Evolutionary conservation across 1,140 invertebrate species (phyloP).

Genomic region (Pachypsylla venusta): DNA sequence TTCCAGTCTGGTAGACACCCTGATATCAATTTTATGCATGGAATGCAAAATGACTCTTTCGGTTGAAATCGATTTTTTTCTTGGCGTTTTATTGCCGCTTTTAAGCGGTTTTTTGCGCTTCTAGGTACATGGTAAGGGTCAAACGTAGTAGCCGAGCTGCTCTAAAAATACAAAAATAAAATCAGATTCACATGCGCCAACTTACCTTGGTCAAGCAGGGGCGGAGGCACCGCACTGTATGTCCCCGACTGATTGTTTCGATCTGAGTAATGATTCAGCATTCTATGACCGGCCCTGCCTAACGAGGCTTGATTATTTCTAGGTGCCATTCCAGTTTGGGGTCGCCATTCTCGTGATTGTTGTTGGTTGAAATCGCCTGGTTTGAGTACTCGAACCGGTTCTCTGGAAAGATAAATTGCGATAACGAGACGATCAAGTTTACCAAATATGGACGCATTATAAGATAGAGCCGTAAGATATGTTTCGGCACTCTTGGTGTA

Average conservation of each 20-base stretch:
- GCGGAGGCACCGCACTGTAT: slow-evolving; percentile 30
- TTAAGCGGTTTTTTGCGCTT: too few species aligned
- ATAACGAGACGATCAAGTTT: slow-evolving; percentile 13
- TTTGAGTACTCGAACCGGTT: slow-evolving; percentile 62
- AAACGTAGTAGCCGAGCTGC: too few species aligned
- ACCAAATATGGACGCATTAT: background rate
- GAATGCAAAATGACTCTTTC: too few species aligned
- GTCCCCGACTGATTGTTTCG: slow-evolving; percentile 19
- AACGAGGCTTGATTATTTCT: slow-evolving; percentile 43
- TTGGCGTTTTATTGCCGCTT: too few species aligned
- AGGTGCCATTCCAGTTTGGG: slow-evolving; percentile 53
- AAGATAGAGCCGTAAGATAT: slow-evolving; percentile 14
- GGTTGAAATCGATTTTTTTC: too few species aligned
- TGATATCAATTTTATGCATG: too few species aligned
- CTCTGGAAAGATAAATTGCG: slow-evolving; percentile 22
- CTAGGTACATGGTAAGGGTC: too few species aligned
- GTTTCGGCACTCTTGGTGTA: background rate
- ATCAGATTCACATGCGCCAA: too few species aligned
- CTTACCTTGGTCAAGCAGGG: too few species aligned
- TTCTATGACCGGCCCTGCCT: slow-evolving; percentile 48
- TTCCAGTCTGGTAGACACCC: too few species aligned
- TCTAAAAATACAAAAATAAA: too few species aligned
- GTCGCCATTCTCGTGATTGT: slow-evolving; percentile 36
- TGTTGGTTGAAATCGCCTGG: slow-evolving; percentile 56
- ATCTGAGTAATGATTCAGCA: slow-evolving; percentile 32